A percentile compares a stretch with the other conserved stretches of the same genome.
phyloP scores from a whole-genome alignment of 2,113 vertebrate genomes.

The Rhinopomastus cyanomelas region DNA sequence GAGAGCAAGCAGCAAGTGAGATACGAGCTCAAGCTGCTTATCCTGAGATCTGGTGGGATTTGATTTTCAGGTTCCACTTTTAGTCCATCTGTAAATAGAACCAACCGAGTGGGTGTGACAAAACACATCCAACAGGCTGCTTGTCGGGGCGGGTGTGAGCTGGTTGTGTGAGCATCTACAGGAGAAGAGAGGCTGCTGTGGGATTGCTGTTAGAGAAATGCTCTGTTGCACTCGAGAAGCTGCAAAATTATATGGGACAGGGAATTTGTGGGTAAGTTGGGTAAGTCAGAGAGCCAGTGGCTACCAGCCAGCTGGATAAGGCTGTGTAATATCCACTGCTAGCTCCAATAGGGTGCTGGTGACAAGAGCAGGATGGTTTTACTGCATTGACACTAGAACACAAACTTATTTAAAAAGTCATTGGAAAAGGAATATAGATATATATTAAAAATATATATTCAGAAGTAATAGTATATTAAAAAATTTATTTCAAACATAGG shows the following conservation, averaged over 20 bases:
- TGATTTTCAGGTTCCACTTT: neutral
- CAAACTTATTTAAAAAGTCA: neutral
- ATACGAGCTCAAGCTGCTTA: accelerated
- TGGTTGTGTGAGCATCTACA: neutral
- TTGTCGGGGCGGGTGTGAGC: accelerated
- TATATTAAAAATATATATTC: no score
- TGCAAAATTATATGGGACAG: neutral
- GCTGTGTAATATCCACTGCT: slow-evolving; percentile 40
- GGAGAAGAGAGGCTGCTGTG: neutral
- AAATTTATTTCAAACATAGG: neutral
- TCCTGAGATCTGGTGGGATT: neutral
- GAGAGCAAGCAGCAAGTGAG: neutral
- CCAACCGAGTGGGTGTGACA: neutral
- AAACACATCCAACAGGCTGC: neutral
- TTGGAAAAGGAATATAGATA: slow-evolving; percentile 21
- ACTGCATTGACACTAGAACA: slow-evolving; percentile 43
- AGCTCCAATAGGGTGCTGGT: slow-evolving; percentile 57
- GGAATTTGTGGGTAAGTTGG: slow-evolving; percentile 31
- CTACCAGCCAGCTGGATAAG: slow-evolving; percentile 47
- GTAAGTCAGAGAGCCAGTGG: slow-evolving; percentile 50
- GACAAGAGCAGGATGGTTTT: slow-evolving; percentile 59
- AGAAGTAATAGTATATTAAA: no score
- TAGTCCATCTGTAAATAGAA: neutral
- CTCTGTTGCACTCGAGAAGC: neutral
- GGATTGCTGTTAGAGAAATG: neutral